Evolutionary conservation across 1,140 invertebrate species (phyloP).

Genomic region (Anoplolepis gracilipes): DNA sequence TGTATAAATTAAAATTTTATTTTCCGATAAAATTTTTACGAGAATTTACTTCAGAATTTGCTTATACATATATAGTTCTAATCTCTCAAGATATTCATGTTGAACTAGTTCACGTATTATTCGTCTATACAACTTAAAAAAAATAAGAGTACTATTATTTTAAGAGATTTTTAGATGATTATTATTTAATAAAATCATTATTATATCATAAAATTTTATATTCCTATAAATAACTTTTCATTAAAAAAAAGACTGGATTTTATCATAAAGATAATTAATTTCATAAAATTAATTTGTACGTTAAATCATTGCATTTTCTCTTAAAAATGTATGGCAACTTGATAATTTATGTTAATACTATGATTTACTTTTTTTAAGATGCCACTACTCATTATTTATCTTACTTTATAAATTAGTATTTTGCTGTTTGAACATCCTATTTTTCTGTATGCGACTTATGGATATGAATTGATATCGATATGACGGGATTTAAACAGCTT

Average conservation of each 20-base stretch:
- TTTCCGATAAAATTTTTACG: not conserved
- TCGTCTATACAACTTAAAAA: constrained; percentile 33
- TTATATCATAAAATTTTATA: not conserved
- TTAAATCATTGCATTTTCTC: constrained; percentile 1
- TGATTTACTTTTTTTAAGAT: constrained; percentile 3
- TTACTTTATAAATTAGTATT: not conserved
- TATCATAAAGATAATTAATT: constrained; percentile 1
- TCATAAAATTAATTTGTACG: not conserved
- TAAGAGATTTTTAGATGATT: not conserved
- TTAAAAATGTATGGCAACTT: constrained; percentile 24
- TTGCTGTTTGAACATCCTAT: constrained; percentile 31
- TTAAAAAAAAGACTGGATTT: not conserved
- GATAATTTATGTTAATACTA: constrained; percentile 48
- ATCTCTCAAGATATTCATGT: constrained; percentile 24
- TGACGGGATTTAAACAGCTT: not conserved
- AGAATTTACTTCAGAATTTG: constrained; percentile 13
- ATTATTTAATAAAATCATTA: not conserved
- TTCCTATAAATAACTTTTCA: not conserved
- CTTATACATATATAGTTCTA: constrained; percentile 30
- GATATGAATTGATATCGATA: constrained; percentile 14
- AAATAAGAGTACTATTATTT: not conserved
- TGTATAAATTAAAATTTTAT: not conserved
- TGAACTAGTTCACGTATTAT: constrained; percentile 1
- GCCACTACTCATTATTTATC: constrained; percentile 33
- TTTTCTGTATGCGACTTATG: constrained; percentile 1